Base-by-base conservation (phyloP, 2,888 invertebrate species). In the Noctuana brunneofusca region DNA sequence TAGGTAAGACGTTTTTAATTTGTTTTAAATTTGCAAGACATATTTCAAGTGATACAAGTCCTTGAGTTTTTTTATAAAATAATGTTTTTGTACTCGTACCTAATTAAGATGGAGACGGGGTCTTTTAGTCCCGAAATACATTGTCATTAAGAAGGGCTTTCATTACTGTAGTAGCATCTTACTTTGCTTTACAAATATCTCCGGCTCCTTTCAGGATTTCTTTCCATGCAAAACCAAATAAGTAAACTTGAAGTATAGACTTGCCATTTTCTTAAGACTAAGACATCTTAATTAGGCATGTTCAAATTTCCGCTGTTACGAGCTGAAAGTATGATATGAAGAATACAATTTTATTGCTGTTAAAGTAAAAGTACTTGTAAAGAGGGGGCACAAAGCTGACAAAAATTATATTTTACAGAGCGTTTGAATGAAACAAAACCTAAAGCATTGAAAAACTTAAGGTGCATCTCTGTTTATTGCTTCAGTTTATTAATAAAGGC, bases 51-150 rank as follows among this genome's bases (percentile, higher is more conserved):
- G 38, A 22, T 55, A 43, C 27, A 38, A 38, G 41, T 43, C 24
- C 27, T 41, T 41, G 41, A 27, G 27, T 43, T 55, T 43, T 66
- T 71, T 69, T 66, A 68, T 64, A 63, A 68, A n/a, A n/a, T n/a
- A n/a, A n/a, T n/a, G n/a, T n/a, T n/a, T n/a, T n/a, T 55, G 65
- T 64, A 64, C 66, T 52, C 68, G 64, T 67, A 71, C 62, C 68
- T 81, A 82, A 83, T 83, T 81, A 83, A 81, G 79, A 79, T 75
- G 75, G 73, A 71, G 75, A 76, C 76, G 76, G 79, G 76, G 70
- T 74, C 75, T 46, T 32, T 56, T 46, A 46, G 56, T 18, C 55
- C 46, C 56, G 56, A 56, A 46, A 56, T 32, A 56, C 30, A 56
- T 52, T 52, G 32, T 52, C 52, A 52, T 56, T 56, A 56, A 56